Percentiles rank a stretch among this genome's conserved stretches.
phyloP scores from a whole-genome alignment of 2,888 invertebrate species.

The Thera britannica region DNA sequence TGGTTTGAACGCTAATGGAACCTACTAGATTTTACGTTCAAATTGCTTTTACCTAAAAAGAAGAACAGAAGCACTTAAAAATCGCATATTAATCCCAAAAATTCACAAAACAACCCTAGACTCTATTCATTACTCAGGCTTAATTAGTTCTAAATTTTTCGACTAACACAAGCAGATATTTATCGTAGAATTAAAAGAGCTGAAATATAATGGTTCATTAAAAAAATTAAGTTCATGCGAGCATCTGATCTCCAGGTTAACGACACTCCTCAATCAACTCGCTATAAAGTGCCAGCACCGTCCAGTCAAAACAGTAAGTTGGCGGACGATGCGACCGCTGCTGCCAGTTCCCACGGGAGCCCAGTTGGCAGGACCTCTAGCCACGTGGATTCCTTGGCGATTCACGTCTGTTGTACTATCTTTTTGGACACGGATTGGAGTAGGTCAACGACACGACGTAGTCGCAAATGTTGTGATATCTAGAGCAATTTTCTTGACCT shows the following conservation, averaged over 20 bases:
- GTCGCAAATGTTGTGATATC: not conserved
- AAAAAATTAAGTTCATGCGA: no score
- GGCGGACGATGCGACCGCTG: constrained; percentile 58
- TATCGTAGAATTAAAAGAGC: no score
- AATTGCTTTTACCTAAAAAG: no score
- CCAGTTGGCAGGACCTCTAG: constrained; percentile 70
- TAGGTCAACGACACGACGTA: constrained; percentile 18
- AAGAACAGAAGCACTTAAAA: no score
- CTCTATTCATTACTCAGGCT: no score
- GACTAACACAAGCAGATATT: no score
- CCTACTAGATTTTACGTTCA: no score
- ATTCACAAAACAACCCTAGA: no score
- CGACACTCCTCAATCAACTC: constrained; percentile 27
- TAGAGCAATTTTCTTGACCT: not conserved
- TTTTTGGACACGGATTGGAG: constrained; percentile 33
- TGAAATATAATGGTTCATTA: no score
- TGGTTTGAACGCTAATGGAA: no score
- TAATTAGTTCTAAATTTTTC: no score
- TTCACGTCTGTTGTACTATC: constrained; percentile 19
- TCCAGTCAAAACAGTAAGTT: constrained; percentile 69
- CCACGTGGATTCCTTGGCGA: constrained; percentile 55
- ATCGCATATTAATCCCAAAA: no score
- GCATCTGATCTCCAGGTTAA: constrained; percentile 22
- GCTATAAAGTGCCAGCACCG: constrained; percentile 48
- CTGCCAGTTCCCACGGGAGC: constrained; percentile 44